Evolutionary conservation across 2,888 invertebrate species (phyloP).

Genomic region (Conistra vaccinii): DNA sequence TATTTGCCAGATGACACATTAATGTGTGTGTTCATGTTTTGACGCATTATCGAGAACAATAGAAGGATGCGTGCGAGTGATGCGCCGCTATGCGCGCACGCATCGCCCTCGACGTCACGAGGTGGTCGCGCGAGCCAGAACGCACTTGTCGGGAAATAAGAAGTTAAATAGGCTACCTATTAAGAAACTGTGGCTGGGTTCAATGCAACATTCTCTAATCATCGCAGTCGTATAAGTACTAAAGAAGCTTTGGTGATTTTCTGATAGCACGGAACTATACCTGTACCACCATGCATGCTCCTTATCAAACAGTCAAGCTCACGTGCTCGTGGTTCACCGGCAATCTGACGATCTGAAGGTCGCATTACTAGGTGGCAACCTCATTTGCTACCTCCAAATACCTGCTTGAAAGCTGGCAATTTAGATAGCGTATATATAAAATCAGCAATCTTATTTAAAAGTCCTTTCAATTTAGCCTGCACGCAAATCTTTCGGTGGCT

Average conservation of each 20-base stretch:
- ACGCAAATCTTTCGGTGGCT: neutral
- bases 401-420: neutral
- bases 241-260: neutral
- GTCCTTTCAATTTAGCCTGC: neutral
- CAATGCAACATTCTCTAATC: neutral
- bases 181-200: neutral
- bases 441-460: neutral
- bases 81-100: constrained; percentile 41
- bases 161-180: neutral
- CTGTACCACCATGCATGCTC: neutral
- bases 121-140: neutral
- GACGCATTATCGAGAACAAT: constrained; percentile 64
- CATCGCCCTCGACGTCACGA: constrained; percentile 40
- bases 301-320: neutral
- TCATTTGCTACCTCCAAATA: neutral
- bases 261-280: neutral
- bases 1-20: constrained; percentile 54
- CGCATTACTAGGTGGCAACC: neutral
- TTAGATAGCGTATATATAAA: too few species aligned
- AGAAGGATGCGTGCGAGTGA: constrained; percentile 61
- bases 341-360: neutral
- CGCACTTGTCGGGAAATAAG: constrained; percentile 2
- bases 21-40: constrained; percentile 38
- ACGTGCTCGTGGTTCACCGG: neutral
- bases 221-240: neutral